phyloP scores from a whole-genome alignment of 2,113 vertebrate species.

The Romanogobio albipinnatus region DNA sequence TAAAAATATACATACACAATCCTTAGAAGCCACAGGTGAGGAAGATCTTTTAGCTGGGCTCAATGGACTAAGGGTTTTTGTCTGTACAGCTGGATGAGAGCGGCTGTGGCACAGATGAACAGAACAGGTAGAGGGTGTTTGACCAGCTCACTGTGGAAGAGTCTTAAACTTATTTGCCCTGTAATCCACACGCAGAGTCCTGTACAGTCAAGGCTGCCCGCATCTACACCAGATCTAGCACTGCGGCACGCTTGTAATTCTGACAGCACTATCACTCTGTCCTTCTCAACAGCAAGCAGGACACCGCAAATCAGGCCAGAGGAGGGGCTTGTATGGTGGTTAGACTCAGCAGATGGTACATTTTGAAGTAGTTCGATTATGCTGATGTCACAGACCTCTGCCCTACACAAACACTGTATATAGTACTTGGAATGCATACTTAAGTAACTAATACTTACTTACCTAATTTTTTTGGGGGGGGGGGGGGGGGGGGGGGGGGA shows the following conservation, averaged over 20 bases:
- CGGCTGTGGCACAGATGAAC: constrained; percentile 1
- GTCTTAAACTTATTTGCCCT: constrained; percentile 39
- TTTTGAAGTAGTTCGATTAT: background rate
- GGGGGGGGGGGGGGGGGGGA: too few relatives aligned
- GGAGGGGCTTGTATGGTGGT: background rate
- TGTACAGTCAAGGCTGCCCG: background rate
- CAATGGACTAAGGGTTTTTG: constrained; percentile 1
- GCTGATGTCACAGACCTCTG: background rate
- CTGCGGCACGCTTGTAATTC: constrained; percentile 16
- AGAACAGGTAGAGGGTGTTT: constrained; percentile 33
- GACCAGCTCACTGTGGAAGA: constrained; percentile 25
- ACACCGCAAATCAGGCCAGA: constrained; percentile 17
- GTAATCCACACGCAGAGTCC: constrained; percentile 47
- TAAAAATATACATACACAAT: too few relatives aligned
- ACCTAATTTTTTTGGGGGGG: too few relatives aligned
- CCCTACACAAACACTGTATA: background rate
- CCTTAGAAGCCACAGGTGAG: background rate
- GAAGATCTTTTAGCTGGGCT: background rate
- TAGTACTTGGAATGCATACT: too few relatives aligned
- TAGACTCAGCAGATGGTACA: constrained; percentile 29
- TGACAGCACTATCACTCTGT: constrained; percentile 29
- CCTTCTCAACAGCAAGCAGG: constrained; percentile 5
- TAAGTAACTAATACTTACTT: too few relatives aligned
- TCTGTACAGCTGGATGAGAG: constrained; percentile 12
- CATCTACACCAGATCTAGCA: constrained; percentile 23